Base-by-base conservation (phyloP, 1,140 invertebrate genomes). In the Drosophila bipectinata region DNA sequence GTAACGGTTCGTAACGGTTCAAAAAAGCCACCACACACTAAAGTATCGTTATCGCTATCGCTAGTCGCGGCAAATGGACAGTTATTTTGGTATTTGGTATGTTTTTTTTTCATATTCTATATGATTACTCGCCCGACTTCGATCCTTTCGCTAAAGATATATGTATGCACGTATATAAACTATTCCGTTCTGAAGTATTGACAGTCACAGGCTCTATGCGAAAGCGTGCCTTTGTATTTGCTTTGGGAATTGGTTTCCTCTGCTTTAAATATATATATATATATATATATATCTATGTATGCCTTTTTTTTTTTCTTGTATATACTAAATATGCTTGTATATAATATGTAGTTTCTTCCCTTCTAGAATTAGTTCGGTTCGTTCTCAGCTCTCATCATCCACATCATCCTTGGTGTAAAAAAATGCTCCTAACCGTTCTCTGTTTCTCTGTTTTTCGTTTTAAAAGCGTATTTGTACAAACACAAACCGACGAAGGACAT, bases 171-270 rank as follows among this genome's bases (percentile, higher is more conserved):
- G 34, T 37, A 44, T 87, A 89, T 89, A 88, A 88, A 87, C 74
- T 88, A 79, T 83, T 88, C 72, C 83, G 62, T 74, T 88, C 62
- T 88, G 83, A 91, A 88, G 85, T 90, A 90, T 84, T 91, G 89
- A 91, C 90, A 91, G 90, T 91, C 89, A 91, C 79, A 91, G 84
- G 90, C 88, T 80, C 77, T 90, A 82, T 75, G 59, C 71, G 81
- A 90, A 44, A 85, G 88, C 83, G 87, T 85, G 79, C 76, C 77
- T 28, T 28, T 28, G 26, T 28, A 56, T 68, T 37, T 59, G 63
- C 63, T 53, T 69, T 66, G 24, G 18, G 57, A 28, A 47, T 49
- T 41, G 30, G 39, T 71, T 75, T 73, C 53, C 52, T 77, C 73
- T 68, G 39, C 60, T 56, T 62, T 60, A 75, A 69, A 67, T 77